Conservation (phyloP, 1,140 invertebrate species). For the Papilio dardanus region DNA sequence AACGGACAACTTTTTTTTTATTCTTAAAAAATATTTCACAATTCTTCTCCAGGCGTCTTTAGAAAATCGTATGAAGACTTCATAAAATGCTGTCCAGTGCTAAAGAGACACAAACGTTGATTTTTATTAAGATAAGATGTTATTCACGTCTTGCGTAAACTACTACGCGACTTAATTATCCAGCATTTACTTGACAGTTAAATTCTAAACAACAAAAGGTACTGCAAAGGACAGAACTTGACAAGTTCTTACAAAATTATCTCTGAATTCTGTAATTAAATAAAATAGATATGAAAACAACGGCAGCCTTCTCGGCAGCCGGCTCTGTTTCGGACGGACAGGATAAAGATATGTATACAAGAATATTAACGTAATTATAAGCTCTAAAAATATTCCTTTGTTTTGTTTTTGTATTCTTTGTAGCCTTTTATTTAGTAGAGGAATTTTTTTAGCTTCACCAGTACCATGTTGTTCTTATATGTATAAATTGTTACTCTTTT, state of each 20-base stretch:
- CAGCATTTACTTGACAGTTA: not conserved
- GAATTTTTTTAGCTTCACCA: too few species aligned
- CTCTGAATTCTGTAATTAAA: constrained; percentile 33
- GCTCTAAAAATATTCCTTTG: not conserved
- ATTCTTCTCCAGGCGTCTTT: too few species aligned
- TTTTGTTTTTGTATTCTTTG: not conserved
- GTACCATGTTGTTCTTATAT: too few species aligned
- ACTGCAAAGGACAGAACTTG: constrained; percentile 23
- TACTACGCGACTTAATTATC: not conserved
- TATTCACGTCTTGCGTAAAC: not conserved
- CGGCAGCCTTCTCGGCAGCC: too few species aligned
- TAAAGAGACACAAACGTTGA: not conserved
- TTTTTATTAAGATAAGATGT: not conserved
- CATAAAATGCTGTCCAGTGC: too few species aligned
- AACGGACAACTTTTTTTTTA: too few species aligned
- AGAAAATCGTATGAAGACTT: too few species aligned
- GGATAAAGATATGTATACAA: not conserved
- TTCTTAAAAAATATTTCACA: too few species aligned
- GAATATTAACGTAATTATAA: not conserved
- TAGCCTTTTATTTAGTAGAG: too few species aligned
- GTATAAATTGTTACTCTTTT: too few species aligned
- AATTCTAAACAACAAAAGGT: constrained; percentile 22
- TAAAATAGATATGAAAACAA: constrained; percentile 30
- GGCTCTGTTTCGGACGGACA: not conserved
- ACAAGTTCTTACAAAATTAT: constrained; percentile 31